These are phyloP conservation scores for Phaenicophaeus curvirostris DNA, from an alignment of 2,797 vertebrate genomes.

Conservation along the genomic window DNA sequence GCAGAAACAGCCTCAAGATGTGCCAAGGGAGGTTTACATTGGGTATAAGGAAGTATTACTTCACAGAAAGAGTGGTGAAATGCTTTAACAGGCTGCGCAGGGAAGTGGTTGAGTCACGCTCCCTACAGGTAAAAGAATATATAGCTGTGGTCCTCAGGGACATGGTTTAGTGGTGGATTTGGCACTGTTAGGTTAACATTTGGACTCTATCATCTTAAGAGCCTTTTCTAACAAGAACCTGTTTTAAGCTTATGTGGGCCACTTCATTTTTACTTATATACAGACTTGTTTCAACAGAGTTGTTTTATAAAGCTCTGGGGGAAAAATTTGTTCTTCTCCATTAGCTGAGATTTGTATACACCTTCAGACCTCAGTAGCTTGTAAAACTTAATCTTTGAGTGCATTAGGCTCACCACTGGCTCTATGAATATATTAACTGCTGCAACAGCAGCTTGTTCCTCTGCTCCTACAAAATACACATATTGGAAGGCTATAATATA, in stretches of 20 bases:
- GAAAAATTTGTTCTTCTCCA: not conserved
- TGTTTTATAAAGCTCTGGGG: not conserved
- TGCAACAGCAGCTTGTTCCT: not conserved
- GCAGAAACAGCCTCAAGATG: not conserved
- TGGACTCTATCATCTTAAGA: not conserved
- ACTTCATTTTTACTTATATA: not conserved
- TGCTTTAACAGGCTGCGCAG: not conserved
- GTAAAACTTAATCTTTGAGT: not conserved
- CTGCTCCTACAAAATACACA: not conserved
- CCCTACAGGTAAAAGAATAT: not conserved
- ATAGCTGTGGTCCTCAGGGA: not conserved
- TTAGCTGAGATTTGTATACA: not conserved
- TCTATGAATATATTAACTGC: not conserved
- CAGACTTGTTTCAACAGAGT: not conserved
- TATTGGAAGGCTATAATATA: not conserved
- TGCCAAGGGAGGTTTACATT: not conserved
- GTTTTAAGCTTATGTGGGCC: not conserved
- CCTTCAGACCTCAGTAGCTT: not conserved
- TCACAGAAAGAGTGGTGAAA: not conserved
- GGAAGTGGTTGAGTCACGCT: not conserved
- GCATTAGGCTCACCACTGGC: not conserved
- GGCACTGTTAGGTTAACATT: rapidly evolving
- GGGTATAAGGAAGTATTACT: not conserved
- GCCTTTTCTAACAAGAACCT: not conserved
- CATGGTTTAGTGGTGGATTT: not conserved